phyloP scores from a whole-genome alignment of 2,888 invertebrate genomes.

The Ypsolopha scabrella region DNA sequence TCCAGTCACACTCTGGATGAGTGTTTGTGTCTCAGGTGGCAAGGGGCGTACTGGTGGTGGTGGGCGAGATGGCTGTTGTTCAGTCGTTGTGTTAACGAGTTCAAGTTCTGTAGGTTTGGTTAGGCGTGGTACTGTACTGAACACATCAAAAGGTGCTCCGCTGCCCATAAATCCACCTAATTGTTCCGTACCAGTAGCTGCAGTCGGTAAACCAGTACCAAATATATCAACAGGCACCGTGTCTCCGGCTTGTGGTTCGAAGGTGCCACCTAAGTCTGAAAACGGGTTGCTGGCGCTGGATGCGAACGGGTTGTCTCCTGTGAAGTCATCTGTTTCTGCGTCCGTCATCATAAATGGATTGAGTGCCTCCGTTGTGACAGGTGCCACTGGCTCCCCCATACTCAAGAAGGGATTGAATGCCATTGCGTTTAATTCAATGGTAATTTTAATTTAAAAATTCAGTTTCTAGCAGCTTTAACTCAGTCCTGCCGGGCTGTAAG shows the following conservation, averaged over 20 bases:
- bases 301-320: constrained; percentile 79
- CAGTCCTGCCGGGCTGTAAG: constrained; percentile 81
- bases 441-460: constrained; percentile 65
- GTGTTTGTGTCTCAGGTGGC: constrained; percentile 85
- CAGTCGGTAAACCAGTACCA: constrained; percentile 25
- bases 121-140: constrained; percentile 5
- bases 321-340: constrained; percentile 28
- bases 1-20: constrained; percentile 87
- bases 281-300: constrained; percentile 78
- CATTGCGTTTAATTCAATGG: constrained; percentile 51
- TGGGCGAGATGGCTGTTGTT: constrained; percentile 20
- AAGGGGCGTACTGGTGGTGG: constrained; percentile 72
- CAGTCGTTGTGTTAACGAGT: constrained; percentile 17
- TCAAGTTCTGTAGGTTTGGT: constrained; percentile 53
- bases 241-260: constrained; percentile 39
- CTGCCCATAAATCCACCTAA: no score
- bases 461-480: constrained; percentile 81
- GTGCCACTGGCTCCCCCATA: constrained; percentile 73
- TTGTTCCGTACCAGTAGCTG: no score
- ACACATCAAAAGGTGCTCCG: no score
- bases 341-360: constrained; percentile 78
- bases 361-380: constrained; percentile 61
- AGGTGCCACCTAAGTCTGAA: constrained; percentile 65
- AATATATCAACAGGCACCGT: constrained; percentile 55
- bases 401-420: constrained; percentile 85